Evolutionary conservation across 2,113 vertebrate species (phyloP).

Genomic region (Ptilorrhoa leucosticta): DNA sequence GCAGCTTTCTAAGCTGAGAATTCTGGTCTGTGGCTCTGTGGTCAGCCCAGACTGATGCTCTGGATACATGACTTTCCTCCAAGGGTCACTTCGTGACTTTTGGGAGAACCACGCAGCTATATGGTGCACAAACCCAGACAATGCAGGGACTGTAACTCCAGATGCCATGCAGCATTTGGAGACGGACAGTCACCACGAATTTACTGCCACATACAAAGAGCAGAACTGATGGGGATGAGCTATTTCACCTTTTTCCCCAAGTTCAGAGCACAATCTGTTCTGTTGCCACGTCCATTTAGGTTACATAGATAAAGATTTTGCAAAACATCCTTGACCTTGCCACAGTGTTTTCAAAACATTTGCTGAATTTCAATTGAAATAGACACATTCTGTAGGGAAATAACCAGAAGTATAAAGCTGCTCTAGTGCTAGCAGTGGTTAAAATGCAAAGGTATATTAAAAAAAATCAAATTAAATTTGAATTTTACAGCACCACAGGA

Average conservation of each 20-base stretch:
- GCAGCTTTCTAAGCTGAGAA: neutral
- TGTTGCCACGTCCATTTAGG: neutral
- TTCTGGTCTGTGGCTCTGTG: neutral
- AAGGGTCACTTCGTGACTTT: neutral
- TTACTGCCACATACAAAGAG: neutral
- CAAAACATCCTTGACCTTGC: neutral
- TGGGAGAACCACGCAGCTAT: neutral
- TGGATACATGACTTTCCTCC: rapidly evolving
- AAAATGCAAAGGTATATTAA: neutral
- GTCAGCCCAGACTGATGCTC: neutral
- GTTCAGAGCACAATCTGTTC: neutral
- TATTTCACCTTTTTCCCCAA: neutral
- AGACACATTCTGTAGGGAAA: neutral
- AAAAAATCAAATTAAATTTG: neutral
- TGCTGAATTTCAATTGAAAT: neutral
- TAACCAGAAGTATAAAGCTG: neutral
- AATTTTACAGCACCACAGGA: neutral
- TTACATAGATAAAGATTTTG: neutral
- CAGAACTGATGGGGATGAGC: neutral
- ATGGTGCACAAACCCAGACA: neutral
- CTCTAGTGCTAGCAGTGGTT: neutral
- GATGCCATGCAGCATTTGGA: neutral
- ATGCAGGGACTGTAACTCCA: neutral
- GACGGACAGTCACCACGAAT: neutral
- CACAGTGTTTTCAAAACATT: neutral